These are phyloP conservation scores for Brenthis ino DNA, from an alignment of 2,888 invertebrate species.

Conservation along the genomic window DNA sequence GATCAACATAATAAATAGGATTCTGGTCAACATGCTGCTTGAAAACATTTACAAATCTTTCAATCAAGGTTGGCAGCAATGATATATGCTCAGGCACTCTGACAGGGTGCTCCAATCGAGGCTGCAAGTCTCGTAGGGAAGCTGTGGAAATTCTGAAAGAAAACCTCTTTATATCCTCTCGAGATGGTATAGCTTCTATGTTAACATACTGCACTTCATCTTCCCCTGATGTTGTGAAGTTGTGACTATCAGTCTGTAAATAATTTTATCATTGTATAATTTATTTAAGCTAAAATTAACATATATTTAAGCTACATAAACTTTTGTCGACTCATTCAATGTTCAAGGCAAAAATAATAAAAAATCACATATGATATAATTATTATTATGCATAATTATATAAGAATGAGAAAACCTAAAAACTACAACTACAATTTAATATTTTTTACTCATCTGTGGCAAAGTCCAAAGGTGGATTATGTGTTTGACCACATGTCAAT, in stretches of 20 bases:
- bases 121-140: conserved; percentile 88
- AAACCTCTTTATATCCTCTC: conserved; percentile 83
- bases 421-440: too few species aligned
- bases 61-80: conserved; percentile 87
- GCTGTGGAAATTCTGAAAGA: conserved; percentile 88
- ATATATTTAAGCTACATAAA: too few species aligned
- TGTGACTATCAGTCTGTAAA: conserved; percentile 85
- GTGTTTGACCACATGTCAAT: too few species aligned
- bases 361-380: too few species aligned
- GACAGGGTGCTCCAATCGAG: conserved; percentile 55
- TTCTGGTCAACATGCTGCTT: conserved; percentile 88
- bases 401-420: too few species aligned
- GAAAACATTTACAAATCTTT: conserved; percentile 93
- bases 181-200: conserved; percentile 87
- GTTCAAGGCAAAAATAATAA: too few species aligned
- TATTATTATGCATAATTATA: too few species aligned
- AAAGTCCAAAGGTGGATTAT: too few species aligned
- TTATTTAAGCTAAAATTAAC: too few species aligned
- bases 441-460: too few species aligned
- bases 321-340: too few species aligned
- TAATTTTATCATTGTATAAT: conserved; percentile 4
- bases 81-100: conserved; percentile 66
- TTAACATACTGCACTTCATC: conserved; percentile 90
- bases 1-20: conserved; percentile 81
- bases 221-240: conserved; percentile 85